Conservation (phyloP, 2,888 invertebrate species). For the Epinotia nisella region DNA sequence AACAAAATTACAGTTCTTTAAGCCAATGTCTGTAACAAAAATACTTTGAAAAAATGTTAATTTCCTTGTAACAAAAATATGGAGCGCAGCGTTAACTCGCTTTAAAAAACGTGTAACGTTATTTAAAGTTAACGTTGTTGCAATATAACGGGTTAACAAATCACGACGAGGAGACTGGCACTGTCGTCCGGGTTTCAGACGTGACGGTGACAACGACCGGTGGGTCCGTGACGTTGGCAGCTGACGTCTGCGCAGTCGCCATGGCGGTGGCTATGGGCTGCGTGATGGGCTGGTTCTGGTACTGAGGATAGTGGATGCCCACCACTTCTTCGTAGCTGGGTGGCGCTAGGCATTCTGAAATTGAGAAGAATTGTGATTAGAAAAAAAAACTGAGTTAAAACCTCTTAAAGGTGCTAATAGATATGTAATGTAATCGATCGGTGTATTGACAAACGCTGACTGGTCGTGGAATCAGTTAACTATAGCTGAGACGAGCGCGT, state of each 20-base stretch:
- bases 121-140: conserved; percentile 1
- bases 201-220: conserved; percentile 58
- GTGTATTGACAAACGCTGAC: not conserved
- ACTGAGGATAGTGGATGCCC: conserved; percentile 74
- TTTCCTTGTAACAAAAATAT: not conserved
- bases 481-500: no score
- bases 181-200: conserved; percentile 57
- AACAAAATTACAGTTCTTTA: not conserved
- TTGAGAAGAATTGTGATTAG: conserved; percentile 36
- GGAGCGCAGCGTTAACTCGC: not conserved
- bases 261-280: conserved; percentile 72
- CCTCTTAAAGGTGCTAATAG: no score
- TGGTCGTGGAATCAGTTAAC: not conserved
- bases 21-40: not conserved
- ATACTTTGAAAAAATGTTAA: not conserved
- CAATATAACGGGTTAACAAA: conserved; percentile 21
- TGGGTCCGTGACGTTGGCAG: conserved; percentile 45
- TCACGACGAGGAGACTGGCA: conserved; percentile 52
- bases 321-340: conserved; percentile 81
- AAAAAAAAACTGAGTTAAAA: not conserved
- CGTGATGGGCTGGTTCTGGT: conserved; percentile 68
- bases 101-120: not conserved
- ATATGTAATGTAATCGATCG: not conserved
- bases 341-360: conserved; percentile 79
- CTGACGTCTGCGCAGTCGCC: conserved; percentile 57